Evolutionary conservation across 2,888 invertebrate species (phyloP).

Genomic region (Peribatodes rhomboidaria): DNA sequence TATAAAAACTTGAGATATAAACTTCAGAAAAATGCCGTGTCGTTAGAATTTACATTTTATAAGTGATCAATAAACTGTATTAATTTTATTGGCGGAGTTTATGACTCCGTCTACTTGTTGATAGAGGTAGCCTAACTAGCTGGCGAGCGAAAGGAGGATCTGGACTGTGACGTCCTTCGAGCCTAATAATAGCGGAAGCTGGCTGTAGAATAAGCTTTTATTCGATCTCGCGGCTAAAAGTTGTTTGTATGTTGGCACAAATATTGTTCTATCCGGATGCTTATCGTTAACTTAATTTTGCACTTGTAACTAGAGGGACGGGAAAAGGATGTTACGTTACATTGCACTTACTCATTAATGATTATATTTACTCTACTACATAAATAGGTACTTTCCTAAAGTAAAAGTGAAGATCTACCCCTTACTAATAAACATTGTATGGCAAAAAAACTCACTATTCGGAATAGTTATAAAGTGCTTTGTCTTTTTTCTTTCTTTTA

Average conservation of each 20-base stretch:
- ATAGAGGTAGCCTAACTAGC: conserved; percentile 5
- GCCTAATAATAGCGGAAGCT: conserved; percentile 13
- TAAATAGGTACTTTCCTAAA: too few relatives aligned
- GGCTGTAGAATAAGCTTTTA: not conserved
- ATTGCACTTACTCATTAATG: too few relatives aligned
- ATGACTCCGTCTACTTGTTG: conserved; percentile 30
- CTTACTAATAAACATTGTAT: not conserved
- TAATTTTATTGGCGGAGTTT: conserved; percentile 32
- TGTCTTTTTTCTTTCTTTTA: too few relatives aligned
- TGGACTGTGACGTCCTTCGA: conserved; percentile 21
- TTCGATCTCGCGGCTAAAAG: not conserved
- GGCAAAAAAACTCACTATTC: too few relatives aligned
- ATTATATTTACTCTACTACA: too few relatives aligned
- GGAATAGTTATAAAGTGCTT: too few relatives aligned
- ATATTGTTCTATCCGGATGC: too few relatives aligned
- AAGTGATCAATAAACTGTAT: conserved; percentile 28
- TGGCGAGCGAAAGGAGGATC: conserved; percentile 24
- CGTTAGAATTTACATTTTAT: conserved; percentile 37
- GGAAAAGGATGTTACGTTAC: too few relatives aligned
- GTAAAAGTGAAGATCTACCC: too few relatives aligned
- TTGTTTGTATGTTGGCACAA: not conserved
- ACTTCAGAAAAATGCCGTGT: conserved; percentile 32
- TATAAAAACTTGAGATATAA: conserved; percentile 20
- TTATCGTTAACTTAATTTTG: too few relatives aligned
- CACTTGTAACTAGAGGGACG: too few relatives aligned